Evolutionary conservation across 2,888 invertebrate genomes (phyloP), one percentile per base, ranked within the genome.

Genomic region (Dusona sp.): DNA sequence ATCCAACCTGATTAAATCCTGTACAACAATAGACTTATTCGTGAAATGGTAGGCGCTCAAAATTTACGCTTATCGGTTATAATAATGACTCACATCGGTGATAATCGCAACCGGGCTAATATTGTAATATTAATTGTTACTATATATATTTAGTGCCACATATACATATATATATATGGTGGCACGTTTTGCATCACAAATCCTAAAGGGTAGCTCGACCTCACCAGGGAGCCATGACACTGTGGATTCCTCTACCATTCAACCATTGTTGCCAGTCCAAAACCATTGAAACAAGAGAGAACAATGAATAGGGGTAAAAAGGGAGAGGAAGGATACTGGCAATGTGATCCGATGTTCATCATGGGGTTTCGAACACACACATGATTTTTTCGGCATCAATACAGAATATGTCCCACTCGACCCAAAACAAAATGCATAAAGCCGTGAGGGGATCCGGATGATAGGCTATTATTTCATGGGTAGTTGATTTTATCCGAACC

Each of bases 391-490:
- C 29, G 33, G 22, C 77, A 45, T 33, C n/a, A 72, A 22, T 25
- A 45, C 19, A 13, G 61, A 51, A 70, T 78, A 45, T 38, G n/a
- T 48, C 38, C 29, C 78, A n/a, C 51, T 25, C 29, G 68, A 83
- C 73, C 83, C 61, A 57, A 84, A 88, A 87, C 86, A 88, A 89
- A 87, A 81, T 87, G 85, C 85, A 89, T 87, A 80, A 86, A 87
- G 79, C 87, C 78, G 81, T 57, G 67, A 79, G 74, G 65, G 74
- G 80, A 61, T 68, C 70, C 42, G 82, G 74, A 85, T 42, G 82
- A 57, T 73, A 68, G 54, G 79, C 73, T 73, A 81, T 89, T 88
- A 89, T 88, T 90, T 90, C 86, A 87, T 88, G 88, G 87, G 85
- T 83, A 82, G 25, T 57, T 25, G 13, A 25, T 22, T 25, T 57